A percentile compares a stretch with the other conserved stretches of the same genome.
Conservation (phyloP, 2,113 vertebrate genomes). For the Dromas ardeola region DNA sequence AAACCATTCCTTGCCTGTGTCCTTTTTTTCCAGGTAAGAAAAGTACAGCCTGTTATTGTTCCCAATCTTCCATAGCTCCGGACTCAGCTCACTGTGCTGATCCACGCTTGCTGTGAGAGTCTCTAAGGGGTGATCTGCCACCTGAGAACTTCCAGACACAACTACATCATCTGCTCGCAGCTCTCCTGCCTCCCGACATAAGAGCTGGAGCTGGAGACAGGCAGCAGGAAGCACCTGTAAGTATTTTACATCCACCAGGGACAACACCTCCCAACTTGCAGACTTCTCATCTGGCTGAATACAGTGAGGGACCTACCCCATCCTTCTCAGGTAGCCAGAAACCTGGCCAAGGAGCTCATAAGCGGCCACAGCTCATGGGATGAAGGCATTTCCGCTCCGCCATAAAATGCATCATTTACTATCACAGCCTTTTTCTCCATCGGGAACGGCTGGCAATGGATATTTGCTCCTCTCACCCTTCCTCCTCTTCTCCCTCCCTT, state of each 20-base stretch:
- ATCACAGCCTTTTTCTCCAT: neutral
- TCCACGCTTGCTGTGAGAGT: neutral
- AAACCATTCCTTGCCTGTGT: neutral
- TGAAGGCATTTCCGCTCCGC: slow-evolving; percentile 42
- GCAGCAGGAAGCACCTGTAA: slow-evolving; percentile 44
- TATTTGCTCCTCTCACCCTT: neutral
- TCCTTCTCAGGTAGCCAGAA: slow-evolving; percentile 33
- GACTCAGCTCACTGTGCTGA: neutral
- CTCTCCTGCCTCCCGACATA: neutral
- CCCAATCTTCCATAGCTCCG: neutral
- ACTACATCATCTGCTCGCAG: slow-evolving; percentile 14
- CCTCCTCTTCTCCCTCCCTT: neutral
- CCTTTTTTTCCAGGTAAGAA: neutral
- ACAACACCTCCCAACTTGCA: slow-evolving; percentile 29
- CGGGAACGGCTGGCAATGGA: neutral
- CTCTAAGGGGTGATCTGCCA: neutral
- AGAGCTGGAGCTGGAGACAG: neutral
- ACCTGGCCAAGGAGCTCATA: neutral
- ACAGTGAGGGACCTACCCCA: neutral
- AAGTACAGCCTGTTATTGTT: neutral
- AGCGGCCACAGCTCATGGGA: neutral
- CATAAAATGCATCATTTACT: slow-evolving; percentile 39
- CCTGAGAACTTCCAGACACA: slow-evolving; percentile 54
- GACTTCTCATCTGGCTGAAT: neutral
- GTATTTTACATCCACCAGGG: slow-evolving; percentile 26